Percentiles rank a stretch among this genome's conserved stretches.
phyloP scores from a whole-genome alignment of 2,797 vertebrate genomes.

The Cyclura pinguis region DNA sequence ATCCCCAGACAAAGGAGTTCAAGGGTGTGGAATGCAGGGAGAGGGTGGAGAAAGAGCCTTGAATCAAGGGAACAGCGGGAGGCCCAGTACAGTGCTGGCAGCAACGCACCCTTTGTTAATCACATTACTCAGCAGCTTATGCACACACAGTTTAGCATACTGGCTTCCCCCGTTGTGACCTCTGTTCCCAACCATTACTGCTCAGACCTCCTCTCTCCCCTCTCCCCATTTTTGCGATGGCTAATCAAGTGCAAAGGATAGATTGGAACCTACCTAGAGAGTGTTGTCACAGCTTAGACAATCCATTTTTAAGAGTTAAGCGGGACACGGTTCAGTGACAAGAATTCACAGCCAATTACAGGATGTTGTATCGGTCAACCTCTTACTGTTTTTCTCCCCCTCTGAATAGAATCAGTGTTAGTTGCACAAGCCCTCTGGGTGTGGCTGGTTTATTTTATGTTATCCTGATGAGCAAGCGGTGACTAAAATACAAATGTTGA shows the following conservation, averaged over 20 bases:
- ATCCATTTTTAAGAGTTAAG: slow-evolving; percentile 11
- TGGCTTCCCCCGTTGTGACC: slow-evolving; percentile 22
- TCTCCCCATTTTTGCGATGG: neutral
- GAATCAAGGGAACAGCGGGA: slow-evolving; percentile 49
- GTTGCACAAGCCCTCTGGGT: slow-evolving; percentile 23
- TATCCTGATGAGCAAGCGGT: slow-evolving; percentile 31
- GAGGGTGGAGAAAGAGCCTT: slow-evolving; percentile 30
- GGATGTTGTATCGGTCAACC: neutral
- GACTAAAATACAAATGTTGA: slow-evolving; percentile 23
- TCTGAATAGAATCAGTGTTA: neutral
- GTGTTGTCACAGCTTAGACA: slow-evolving; percentile 1
- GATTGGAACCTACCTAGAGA: neutral
- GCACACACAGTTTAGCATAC: slow-evolving; percentile 32
- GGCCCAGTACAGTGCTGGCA: neutral
- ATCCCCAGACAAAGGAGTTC: slow-evolving; percentile 66
- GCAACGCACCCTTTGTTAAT: slow-evolving; percentile 28
- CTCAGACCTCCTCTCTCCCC: neutral
- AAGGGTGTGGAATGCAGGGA: slow-evolving; percentile 48
- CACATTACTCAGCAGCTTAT: slow-evolving; percentile 39
- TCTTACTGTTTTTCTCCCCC: neutral
- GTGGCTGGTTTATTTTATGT: slow-evolving; percentile 20
- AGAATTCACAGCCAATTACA: slow-evolving; percentile 4
- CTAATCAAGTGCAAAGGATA: slow-evolving; percentile 31
- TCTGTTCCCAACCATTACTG: neutral
- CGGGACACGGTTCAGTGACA: slow-evolving; percentile 9